phyloP scores from a whole-genome alignment of 1,140 invertebrate species.

The Drosophila equinoxialis region DNA sequence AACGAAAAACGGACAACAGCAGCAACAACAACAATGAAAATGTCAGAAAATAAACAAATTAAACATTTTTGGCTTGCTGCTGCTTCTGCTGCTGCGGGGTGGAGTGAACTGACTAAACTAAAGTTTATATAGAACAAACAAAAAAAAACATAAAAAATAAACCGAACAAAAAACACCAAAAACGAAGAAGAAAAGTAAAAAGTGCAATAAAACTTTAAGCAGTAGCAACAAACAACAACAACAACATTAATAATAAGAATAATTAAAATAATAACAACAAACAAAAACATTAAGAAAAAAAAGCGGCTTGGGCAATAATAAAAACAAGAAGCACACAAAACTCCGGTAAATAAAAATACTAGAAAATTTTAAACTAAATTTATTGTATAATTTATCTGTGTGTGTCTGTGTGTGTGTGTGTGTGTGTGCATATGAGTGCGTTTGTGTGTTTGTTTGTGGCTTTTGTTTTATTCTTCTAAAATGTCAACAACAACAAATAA shows the following conservation, averaged over 20 bases:
- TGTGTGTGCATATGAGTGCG: constrained; percentile 18
- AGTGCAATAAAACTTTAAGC: constrained; percentile 52
- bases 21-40: not conserved
- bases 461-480: constrained; percentile 58
- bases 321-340: constrained; percentile 33
- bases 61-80: constrained; percentile 1
- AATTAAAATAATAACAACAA: constrained; percentile 1
- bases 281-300: constrained; percentile 39
- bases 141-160: constrained; percentile 44
- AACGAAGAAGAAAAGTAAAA: constrained; percentile 33
- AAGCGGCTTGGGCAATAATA: constrained; percentile 16
- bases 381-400: constrained; percentile 37
- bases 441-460: constrained; percentile 39
- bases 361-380: constrained; percentile 2
- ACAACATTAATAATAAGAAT: constrained; percentile 30
- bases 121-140: constrained; percentile 47
- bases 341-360: constrained; percentile 14
- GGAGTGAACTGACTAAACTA: constrained; percentile 73
- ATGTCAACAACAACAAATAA: constrained; percentile 6
- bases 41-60: constrained; percentile 11
- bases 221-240: constrained; percentile 29
- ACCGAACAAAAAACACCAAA: constrained; percentile 50
- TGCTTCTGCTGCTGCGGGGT: constrained; percentile 1
- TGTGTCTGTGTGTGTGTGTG: not conserved
- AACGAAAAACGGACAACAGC: constrained; percentile 7